Base-by-base conservation (phyloP, 2,797 vertebrate genomes). In the Valencia hispanica region DNA sequence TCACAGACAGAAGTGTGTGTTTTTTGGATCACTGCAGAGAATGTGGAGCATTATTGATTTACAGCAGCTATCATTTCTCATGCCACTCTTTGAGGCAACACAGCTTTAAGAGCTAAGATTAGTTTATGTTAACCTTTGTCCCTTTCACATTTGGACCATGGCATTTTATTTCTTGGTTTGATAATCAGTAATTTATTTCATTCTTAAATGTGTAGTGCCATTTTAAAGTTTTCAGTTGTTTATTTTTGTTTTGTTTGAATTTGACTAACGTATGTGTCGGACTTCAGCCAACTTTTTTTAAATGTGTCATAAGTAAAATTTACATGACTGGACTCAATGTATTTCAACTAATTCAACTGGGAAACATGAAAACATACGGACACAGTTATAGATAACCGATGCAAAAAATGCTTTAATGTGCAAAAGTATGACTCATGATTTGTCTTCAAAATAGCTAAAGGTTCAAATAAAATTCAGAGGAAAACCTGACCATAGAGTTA, bases 21-120 rank as follows among this genome's bases (percentile, higher is more conserved):
- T 79, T n/a, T 83, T 79, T 76, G 79, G 36, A 43, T 77, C 51
- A 0, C 30, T 20, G 50, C 72, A 5, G 57, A 74, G 74, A n/a
- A 75, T 1, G 51, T 68, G 70, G 74, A 0, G 72, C 74, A 2
- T 82, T 83, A 89, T 72, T 81, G 86, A 90, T 84, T 80, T 65
- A 25, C 78, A 14, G 36, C 59, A 69, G 73, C 59, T 0, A 70
- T 32, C 32, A n/a, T 86, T 78, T 53, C 76, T 86, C 73, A 43
- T 22, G 74, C 53, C 48, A 25, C 18, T 20, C 48, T 70, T 47
- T 61, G 65, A 78, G 65, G 47, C 63, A 9, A 65, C 1, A 6
- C 36, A 55, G 48, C 48, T 79, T 72, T 53, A 79, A 85, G 57
- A 41, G 14, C 57, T 1, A 34, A 65, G 59, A 34, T 84, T 70